phyloP scores from a whole-genome alignment of 2,888 invertebrate species.

The Lacanobia wlatinum region DNA sequence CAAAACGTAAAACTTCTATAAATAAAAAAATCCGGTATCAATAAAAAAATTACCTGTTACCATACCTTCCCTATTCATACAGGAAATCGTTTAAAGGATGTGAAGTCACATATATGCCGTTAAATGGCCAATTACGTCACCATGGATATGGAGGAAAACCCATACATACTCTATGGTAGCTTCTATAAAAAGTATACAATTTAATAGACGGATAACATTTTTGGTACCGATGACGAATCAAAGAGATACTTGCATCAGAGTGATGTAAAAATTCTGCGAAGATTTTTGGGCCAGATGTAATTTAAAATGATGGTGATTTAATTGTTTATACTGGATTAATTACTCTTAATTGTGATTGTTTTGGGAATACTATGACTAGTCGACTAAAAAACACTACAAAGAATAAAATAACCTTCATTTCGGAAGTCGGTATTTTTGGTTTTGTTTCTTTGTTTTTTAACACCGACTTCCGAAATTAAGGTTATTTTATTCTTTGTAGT shows the following conservation, averaged over 20 bases:
- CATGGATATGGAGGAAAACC: conserved; percentile 48
- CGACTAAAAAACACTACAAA: too few relatives aligned
- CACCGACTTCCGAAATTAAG: too few relatives aligned
- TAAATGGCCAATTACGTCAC: conserved; percentile 58
- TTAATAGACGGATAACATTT: conserved; percentile 22
- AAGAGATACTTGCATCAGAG: background rate
- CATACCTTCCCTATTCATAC: conserved; percentile 3
- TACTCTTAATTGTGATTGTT: background rate
- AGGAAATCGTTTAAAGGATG: conserved; percentile 47
- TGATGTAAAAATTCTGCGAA: conserved; percentile 8
- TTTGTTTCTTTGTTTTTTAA: too few relatives aligned
- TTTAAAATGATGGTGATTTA: background rate
- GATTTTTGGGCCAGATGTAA: background rate
- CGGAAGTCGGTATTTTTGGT: too few relatives aligned
- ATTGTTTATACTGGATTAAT: conserved; percentile 8
- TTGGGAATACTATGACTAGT: background rate
- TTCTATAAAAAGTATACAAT: conserved; percentile 11
- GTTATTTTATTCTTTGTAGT: too few relatives aligned
- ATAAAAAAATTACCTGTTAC: conserved; percentile 13
- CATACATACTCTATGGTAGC: conserved; percentile 15
- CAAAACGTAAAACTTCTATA: background rate
- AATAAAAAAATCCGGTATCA: conserved; percentile 3
- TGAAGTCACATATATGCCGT: conserved; percentile 28
- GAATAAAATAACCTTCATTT: too few relatives aligned
- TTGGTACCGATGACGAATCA: conserved; percentile 9